These are phyloP conservation scores for Eumacrocentrus americanus DNA, from an alignment of 2,888 invertebrate species.

Conservation along the genomic window DNA sequence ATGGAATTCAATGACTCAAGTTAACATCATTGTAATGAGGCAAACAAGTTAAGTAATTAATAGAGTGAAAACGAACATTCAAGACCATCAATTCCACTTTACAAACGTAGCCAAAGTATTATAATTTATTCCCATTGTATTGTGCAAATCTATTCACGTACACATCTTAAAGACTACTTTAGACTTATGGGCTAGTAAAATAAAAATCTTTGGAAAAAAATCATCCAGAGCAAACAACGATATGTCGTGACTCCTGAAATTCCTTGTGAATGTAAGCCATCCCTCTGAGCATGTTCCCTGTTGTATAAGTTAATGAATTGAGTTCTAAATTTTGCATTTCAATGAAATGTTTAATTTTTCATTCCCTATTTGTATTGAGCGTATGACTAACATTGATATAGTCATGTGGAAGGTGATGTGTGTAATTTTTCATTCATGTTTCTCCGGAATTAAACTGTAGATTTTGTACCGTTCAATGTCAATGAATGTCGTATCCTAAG, in stretches of 20 bases:
- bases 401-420: slow-evolving; percentile 16
- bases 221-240: slow-evolving; percentile 24
- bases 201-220: slow-evolving; percentile 53
- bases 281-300: slow-evolving; percentile 1
- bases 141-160: slow-evolving; percentile 59
- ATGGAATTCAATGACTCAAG: neutral
- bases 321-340: neutral
- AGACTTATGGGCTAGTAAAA: slow-evolving; percentile 61
- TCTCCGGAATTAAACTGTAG: slow-evolving; percentile 30
- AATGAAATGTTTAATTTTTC: neutral
- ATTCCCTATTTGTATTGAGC: neutral
- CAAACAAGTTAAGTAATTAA: slow-evolving; percentile 20
- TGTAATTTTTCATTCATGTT: slow-evolving; percentile 20
- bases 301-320: neutral
- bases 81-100: slow-evolving; percentile 50
- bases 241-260: slow-evolving; percentile 25
- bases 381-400: slow-evolving; percentile 7
- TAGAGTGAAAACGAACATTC: slow-evolving; percentile 30
- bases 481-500: slow-evolving; percentile 51
- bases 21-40: slow-evolving; percentile 1
- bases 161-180: slow-evolving; percentile 59
- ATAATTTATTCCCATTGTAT: slow-evolving; percentile 62
- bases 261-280: slow-evolving; percentile 12
- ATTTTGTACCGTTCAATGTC: slow-evolving; percentile 46
- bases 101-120: slow-evolving; percentile 62